Percentiles rank a stretch among this genome's conserved stretches.
These are phyloP conservation scores for Orchestia grillus DNA, from an alignment of 1,140 invertebrate species.

Conservation along the genomic window DNA sequence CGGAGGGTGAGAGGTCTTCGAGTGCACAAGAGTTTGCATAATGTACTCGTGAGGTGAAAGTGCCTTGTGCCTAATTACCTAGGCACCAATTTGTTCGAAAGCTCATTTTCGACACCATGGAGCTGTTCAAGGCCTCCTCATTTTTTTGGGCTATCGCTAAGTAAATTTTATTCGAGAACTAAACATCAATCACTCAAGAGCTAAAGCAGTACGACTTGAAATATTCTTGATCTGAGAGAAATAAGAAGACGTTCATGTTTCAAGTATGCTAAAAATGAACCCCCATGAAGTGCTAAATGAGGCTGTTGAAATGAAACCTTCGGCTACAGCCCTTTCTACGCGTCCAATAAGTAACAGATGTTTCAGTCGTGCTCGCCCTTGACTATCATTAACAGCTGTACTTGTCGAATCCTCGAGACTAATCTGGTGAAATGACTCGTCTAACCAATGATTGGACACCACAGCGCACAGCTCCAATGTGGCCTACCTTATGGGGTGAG, in stretches of 20 bases:
- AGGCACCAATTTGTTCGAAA: neutral
- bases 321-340: neutral
- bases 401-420: neutral
- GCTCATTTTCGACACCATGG: neutral
- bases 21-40: conserved; percentile 34
- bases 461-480: neutral
- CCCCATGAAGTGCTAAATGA: neutral
- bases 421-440: neutral
- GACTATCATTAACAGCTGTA: conserved; percentile 21
- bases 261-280: neutral
- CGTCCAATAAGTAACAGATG: neutral
- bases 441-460: neutral
- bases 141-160: neutral
- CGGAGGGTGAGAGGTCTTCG: conserved; percentile 10
- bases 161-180: neutral
- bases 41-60: conserved; percentile 28
- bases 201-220: neutral
- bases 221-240: neutral
- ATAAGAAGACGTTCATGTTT: neutral
- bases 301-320: neutral
- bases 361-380: conserved; percentile 23
- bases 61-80: neutral
- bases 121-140: neutral
- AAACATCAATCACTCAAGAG: neutral
- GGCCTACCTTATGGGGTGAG: neutral